Conservation (phyloP, 2,888 invertebrate species). For the Lithophane socia region DNA sequence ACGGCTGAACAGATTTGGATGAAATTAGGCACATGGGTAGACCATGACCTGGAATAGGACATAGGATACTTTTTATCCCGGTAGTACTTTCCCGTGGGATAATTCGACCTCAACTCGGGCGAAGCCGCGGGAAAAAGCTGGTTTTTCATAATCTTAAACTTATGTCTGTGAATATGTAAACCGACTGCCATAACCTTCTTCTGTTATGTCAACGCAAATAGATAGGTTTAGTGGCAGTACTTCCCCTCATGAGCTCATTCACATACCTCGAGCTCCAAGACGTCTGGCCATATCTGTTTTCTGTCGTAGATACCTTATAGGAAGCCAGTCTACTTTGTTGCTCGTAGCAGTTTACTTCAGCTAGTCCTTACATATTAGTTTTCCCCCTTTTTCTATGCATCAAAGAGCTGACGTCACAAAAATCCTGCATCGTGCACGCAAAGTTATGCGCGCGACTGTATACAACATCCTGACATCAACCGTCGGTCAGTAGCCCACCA, state of each 20-base stretch:
- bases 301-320: neutral
- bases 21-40: too few relatives aligned
- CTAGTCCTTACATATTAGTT: neutral
- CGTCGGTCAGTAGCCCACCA: too few relatives aligned
- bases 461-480: too few relatives aligned
- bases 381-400: neutral
- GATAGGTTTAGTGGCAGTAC: too few relatives aligned
- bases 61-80: too few relatives aligned
- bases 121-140: too few relatives aligned
- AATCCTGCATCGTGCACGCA: neutral
- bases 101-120: too few relatives aligned
- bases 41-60: too few relatives aligned
- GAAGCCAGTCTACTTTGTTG: neutral
- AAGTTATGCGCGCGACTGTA: neutral
- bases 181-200: neutral
- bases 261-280: neutral
- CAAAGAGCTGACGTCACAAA: neutral
- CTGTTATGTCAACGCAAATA: neutral
- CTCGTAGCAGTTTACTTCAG: neutral
- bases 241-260: too few relatives aligned
- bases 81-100: too few relatives aligned
- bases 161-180: neutral
- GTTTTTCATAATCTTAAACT: neutral
- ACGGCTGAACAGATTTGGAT: too few relatives aligned
- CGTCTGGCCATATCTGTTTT: neutral